phyloP scores from a whole-genome alignment of 1,140 invertebrate genomes.

The Chrysomallon squamiferum region DNA sequence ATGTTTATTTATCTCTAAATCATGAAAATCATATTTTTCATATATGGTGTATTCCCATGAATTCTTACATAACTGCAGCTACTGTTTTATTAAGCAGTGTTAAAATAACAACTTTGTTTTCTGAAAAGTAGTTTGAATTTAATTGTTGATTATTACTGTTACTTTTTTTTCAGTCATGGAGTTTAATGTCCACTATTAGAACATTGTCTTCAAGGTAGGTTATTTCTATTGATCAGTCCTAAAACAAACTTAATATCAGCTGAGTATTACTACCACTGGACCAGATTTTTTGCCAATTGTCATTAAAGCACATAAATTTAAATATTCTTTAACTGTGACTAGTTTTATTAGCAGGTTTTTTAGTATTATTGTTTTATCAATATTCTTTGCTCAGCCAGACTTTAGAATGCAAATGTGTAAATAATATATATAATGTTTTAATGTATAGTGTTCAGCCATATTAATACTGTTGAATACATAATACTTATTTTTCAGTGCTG shows the following conservation, averaged over 20 bases:
- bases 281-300: background rate
- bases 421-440: too few relatives aligned
- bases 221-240: conserved; percentile 48
- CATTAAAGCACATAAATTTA: background rate
- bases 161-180: conserved; percentile 75
- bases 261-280: background rate
- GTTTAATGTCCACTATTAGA: conserved; percentile 69
- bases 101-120: too few relatives aligned
- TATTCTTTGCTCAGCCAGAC: background rate
- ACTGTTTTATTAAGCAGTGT: too few relatives aligned
- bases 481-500: conserved; percentile 80
- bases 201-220: conserved; percentile 57
- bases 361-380: background rate
- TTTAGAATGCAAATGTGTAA: background rate
- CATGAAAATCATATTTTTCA: too few relatives aligned
- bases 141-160: background rate
- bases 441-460: too few relatives aligned
- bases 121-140: too few relatives aligned
- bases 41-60: too few relatives aligned
- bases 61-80: too few relatives aligned
- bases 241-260: too few relatives aligned
- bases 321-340: background rate
- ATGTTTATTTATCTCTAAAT: too few relatives aligned
- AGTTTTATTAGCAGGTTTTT: background rate
- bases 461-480: too few relatives aligned